These are phyloP conservation scores for Neelides folsomi DNA, from an alignment of 2,888 invertebrate genomes.

Conservation along the genomic window DNA sequence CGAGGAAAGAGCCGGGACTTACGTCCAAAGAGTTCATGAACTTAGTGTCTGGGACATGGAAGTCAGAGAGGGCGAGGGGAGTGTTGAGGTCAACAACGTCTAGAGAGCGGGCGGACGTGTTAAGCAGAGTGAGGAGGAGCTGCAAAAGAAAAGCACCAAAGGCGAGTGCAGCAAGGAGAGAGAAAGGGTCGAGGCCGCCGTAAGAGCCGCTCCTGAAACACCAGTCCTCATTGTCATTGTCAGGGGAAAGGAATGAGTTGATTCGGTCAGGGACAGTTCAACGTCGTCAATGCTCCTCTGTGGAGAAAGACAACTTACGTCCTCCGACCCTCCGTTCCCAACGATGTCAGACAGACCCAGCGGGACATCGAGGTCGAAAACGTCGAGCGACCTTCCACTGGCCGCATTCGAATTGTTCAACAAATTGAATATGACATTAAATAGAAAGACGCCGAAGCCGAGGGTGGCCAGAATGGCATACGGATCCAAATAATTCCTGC, in stretches of 20 bases:
- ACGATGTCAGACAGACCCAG: conserved; percentile 32
- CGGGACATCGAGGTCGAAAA: conserved; percentile 31
- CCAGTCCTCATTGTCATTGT: not conserved
- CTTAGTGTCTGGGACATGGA: conserved; percentile 24
- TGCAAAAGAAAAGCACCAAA: conserved; percentile 33
- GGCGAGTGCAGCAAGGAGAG: conserved; percentile 30
- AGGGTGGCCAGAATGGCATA: conserved; percentile 34
- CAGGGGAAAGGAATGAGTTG: not conserved
- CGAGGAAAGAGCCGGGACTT: conserved; percentile 17
- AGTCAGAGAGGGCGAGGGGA: conserved; percentile 32
- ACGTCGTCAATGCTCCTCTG: not conserved
- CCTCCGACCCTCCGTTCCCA: conserved; percentile 17
- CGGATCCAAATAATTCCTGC: conserved; percentile 33
- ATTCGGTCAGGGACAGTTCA: not conserved
- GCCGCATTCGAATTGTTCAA: conserved; percentile 27
- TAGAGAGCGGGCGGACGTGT: conserved; percentile 31
- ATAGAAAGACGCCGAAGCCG: conserved; percentile 34
- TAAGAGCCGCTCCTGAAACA: conserved; percentile 20
- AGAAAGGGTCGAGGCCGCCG: conserved; percentile 32
- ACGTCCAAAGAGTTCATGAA: conserved; percentile 31
- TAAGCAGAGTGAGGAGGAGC: conserved; percentile 29
- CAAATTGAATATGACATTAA: conserved; percentile 35
- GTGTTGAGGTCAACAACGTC: conserved; percentile 32
- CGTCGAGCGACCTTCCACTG: conserved; percentile 30
- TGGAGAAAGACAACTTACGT: conserved; percentile 22